These are phyloP conservation scores for Notospermus geniculatus DNA, from an alignment of 1,140 invertebrate genomes.

Conservation along the genomic window DNA sequence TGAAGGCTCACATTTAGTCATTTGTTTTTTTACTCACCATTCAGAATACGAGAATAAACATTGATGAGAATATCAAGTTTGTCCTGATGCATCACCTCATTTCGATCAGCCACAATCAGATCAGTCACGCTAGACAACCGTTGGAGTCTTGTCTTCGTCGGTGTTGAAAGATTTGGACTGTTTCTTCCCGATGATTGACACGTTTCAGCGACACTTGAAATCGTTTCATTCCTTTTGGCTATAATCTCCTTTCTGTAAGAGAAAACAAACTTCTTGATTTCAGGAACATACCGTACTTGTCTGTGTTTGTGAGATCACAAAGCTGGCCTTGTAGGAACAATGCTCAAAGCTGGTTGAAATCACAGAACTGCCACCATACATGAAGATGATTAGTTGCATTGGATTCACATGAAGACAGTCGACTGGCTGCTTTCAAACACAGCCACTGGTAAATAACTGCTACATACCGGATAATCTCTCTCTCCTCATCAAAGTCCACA, in stretches of 20 bases:
- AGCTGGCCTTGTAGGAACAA: too few relatives aligned
- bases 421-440: too few relatives aligned
- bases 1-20: too few relatives aligned
- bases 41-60: conserved; percentile 53
- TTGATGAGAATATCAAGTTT: conserved; percentile 54
- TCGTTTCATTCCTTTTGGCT: conserved; percentile 18
- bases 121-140: conserved; percentile 30
- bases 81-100: conserved; percentile 49
- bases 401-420: too few relatives aligned
- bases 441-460: background rate
- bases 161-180: conserved; percentile 12
- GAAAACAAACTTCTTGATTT: background rate
- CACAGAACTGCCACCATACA: too few relatives aligned
- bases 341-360: too few relatives aligned
- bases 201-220: too few relatives aligned
- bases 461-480: conserved; percentile 30
- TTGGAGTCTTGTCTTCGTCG: conserved; percentile 27
- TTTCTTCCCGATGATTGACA: background rate
- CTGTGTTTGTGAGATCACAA: too few relatives aligned
- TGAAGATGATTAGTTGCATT: too few relatives aligned
- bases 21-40: conserved; percentile 34
- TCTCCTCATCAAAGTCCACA: conserved; percentile 19
- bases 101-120: conserved; percentile 23
- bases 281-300: too few relatives aligned
- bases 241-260: conserved; percentile 28